Base-by-base conservation (phyloP, 1,140 invertebrate genomes). In the Ridgeia piscesae region DNA sequence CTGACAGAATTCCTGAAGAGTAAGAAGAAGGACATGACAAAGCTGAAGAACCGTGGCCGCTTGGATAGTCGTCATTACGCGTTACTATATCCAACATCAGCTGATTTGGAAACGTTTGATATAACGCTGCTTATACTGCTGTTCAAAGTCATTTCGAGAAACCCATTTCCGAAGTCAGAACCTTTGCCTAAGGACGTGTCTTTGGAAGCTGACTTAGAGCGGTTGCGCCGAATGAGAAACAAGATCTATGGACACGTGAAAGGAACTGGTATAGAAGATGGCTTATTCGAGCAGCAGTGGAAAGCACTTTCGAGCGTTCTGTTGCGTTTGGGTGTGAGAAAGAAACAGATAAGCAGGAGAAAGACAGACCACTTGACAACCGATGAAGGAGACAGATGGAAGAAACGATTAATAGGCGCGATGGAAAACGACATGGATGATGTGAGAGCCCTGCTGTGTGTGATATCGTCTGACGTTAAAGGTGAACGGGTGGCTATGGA, bases 181-280 rank as follows among this genome's bases (percentile, higher is more conserved):
- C 58, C 58, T 77, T 21, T 21, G 27, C 11, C 2, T 21, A 77
- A 17, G 27, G 58, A 77, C 58, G 6, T 77, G 58, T 77, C 58
- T 33, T 42, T 93, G 33, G n/a, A 35, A 35, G n/a, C 33, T 48
- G 31, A 89, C 48, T 91, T 14, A 33, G 48, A 93, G 14, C 58
- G 58, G 0, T 21, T 77, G 17, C 58, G 58, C 27, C 11, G 58
- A 77, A 77, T 77, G 58, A 9, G 58, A 77, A 77, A 77, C 58
- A 77, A 77, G 58, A 77, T 77, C 0, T 77, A 77, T 31, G 58
- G 58, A 4, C 58, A 77, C 58, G 58, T 77, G 58, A 77, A 21
- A 77, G 58, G 58, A 4, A 77, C 58, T 27, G 58, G 58, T 4
- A 21, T 77, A 27, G 58, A 31, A 0, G 0, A 77, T 21, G 58